Conservation (phyloP, 2,888 invertebrate genomes). For the Adelphocoris suturalis region DNA sequence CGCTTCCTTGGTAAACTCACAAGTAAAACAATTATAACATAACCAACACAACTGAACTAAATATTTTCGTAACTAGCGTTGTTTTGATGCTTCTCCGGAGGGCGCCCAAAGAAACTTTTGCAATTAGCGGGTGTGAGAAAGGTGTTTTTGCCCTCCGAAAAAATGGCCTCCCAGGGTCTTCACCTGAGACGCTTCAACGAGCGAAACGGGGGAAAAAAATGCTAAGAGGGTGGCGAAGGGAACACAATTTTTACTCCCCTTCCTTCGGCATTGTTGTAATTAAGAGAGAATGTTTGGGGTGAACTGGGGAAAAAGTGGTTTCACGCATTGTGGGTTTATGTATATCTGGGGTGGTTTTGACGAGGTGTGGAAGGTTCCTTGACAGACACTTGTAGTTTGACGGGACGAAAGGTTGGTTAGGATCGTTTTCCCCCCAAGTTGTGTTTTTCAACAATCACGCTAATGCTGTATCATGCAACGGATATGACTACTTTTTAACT, state of each 20-base stretch:
- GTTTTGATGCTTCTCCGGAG: background rate
- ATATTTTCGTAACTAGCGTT: background rate
- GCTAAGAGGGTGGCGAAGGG: background rate
- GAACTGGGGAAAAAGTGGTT: constrained; percentile 41
- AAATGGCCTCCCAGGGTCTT: background rate
- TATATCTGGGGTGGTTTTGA: background rate
- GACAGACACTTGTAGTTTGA: background rate
- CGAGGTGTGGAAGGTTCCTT: constrained; percentile 31
- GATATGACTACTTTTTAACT: no score
- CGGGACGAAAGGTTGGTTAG: background rate
- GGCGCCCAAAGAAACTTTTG: background rate
- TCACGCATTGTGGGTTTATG: constrained; percentile 32
- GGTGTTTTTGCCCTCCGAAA: background rate
- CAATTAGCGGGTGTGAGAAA: constrained; percentile 11
- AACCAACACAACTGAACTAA: no score
- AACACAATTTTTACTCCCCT: background rate
- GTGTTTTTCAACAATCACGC: background rate
- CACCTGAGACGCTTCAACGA: background rate
- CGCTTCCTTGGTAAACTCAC: no score
- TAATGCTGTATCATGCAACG: background rate
- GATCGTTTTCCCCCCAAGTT: background rate
- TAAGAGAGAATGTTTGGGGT: constrained; percentile 20
- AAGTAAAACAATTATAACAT: no score
- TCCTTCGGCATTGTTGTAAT: constrained; percentile 25
- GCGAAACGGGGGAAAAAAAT: background rate